Evolutionary conservation across 2,888 invertebrate genomes (phyloP).

Genomic region (Caenorhabditis doughertyi): DNA sequence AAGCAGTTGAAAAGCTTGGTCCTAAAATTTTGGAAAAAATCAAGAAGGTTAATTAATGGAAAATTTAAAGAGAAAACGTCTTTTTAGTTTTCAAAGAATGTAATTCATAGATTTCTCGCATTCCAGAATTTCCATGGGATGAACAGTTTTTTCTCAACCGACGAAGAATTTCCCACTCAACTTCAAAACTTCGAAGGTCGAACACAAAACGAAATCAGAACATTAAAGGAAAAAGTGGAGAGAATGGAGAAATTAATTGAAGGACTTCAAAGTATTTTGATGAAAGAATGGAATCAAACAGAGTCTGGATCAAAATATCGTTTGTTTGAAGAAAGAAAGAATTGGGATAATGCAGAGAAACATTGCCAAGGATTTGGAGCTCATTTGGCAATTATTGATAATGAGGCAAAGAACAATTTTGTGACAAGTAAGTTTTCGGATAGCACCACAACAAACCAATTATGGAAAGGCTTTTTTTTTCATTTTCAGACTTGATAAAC

Average conservation of each 20-base stretch:
- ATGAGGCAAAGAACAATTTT: slow-evolving; percentile 71
- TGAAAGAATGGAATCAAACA: slow-evolving; percentile 72
- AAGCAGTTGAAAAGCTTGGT: slow-evolving; percentile 47
- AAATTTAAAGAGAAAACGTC: background rate
- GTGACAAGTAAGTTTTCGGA: slow-evolving; percentile 59
- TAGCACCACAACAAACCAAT: background rate
- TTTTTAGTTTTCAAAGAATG: background rate
- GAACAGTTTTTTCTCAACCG: slow-evolving; percentile 58
- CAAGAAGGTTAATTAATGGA: slow-evolving; percentile 8
- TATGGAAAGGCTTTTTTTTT: background rate
- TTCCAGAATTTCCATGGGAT: slow-evolving; percentile 53
- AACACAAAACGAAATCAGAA: slow-evolving; percentile 46
- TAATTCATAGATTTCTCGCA: background rate
- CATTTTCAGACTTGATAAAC: slow-evolving; percentile 58
- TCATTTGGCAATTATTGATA: slow-evolving; percentile 72
- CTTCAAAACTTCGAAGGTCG: slow-evolving; percentile 53
- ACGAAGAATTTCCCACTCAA: slow-evolving; percentile 61
- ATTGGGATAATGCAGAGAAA: slow-evolving; percentile 74
- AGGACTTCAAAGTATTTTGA: slow-evolving; percentile 56
- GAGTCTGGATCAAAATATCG: slow-evolving; percentile 72
- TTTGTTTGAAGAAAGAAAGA: slow-evolving; percentile 71
- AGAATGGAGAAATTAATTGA: slow-evolving; percentile 52
- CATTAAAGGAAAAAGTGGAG: slow-evolving; percentile 53
- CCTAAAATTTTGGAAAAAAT: slow-evolving; percentile 47
- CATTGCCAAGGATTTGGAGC: slow-evolving; percentile 70